Percentiles rank a stretch among this genome's conserved stretches.
phyloP scores from a whole-genome alignment of 2,797 vertebrate genomes.

The Danio albolineatus region DNA sequence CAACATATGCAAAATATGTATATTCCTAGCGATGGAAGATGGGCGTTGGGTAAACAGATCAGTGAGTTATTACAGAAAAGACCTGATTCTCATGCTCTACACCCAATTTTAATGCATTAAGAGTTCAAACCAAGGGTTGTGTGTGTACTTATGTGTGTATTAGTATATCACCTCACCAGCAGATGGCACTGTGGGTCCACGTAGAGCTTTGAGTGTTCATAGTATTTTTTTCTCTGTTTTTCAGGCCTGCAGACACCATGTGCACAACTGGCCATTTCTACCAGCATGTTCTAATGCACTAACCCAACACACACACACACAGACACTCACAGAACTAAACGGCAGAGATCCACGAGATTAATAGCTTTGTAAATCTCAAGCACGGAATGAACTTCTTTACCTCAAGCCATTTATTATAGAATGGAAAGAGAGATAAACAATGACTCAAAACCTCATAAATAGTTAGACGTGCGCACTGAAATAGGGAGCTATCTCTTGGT shows the following conservation, averaged over 20 bases:
- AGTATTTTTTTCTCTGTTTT: background rate
- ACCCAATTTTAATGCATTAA: background rate
- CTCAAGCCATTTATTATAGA: background rate
- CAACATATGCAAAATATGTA: background rate
- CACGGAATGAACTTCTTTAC: background rate
- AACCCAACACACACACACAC: background rate
- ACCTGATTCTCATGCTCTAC: background rate
- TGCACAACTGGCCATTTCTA: background rate
- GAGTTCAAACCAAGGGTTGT: too few relatives aligned
- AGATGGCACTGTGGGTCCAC: constrained; percentile 50
- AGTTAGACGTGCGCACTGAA: background rate
- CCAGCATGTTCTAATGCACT: constrained; percentile 15
- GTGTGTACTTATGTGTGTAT: too few relatives aligned
- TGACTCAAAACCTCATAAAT: background rate
- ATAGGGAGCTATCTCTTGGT: background rate
- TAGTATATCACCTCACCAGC: background rate
- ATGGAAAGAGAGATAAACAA: background rate
- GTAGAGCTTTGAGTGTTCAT: background rate
- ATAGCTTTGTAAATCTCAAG: background rate
- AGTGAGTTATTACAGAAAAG: background rate
- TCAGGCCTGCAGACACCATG: background rate
- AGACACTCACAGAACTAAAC: background rate
- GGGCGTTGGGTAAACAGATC: background rate
- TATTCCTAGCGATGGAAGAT: background rate
- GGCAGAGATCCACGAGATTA: background rate